A percentile compares a stretch with the other conserved stretches of the same genome.
Evolutionary conservation across 92 coral and sea anemone species (phyloP).

Genomic region (Galaxea fascicularis): DNA sequence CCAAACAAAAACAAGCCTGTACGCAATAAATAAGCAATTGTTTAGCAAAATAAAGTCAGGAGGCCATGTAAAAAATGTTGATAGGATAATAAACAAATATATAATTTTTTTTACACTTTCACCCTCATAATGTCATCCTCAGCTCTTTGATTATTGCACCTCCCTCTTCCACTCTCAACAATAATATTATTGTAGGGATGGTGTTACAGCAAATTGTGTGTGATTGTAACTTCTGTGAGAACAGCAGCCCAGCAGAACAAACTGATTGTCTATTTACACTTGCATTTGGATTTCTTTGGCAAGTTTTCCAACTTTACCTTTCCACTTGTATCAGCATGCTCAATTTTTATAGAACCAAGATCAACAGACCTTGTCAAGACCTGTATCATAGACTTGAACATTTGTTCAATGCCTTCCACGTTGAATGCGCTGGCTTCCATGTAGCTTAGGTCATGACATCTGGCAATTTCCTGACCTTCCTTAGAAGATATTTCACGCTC

Average conservation of each 20-base stretch:
- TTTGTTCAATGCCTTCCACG: constrained; percentile 59
- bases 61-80: too few relatives aligned
- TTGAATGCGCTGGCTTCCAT: constrained; percentile 77
- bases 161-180: too few relatives aligned
- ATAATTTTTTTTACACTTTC: too few relatives aligned
- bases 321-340: constrained; percentile 3
- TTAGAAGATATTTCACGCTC: constrained; percentile 48
- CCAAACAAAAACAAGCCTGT: too few relatives aligned
- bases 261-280: constrained; percentile 18
- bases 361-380: constrained; percentile 65
- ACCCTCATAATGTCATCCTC: too few relatives aligned
- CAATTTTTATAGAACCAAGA: constrained; percentile 53
- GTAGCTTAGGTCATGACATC: constrained; percentile 57
- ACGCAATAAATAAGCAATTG: too few relatives aligned
- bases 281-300: constrained; percentile 38
- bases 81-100: too few relatives aligned
- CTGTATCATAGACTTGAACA: constrained; percentile 69
- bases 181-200: too few relatives aligned
- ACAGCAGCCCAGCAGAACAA: not conserved
- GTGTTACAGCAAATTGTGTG: too few relatives aligned
- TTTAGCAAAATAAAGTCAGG: too few relatives aligned
- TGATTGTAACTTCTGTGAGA: not conserved
- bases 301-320: constrained; percentile 16
- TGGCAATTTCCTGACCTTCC: constrained; percentile 62
- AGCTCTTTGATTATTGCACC: too few relatives aligned